Conservation (phyloP, 2,797 vertebrate genomes). For the Characodon lateralis region DNA sequence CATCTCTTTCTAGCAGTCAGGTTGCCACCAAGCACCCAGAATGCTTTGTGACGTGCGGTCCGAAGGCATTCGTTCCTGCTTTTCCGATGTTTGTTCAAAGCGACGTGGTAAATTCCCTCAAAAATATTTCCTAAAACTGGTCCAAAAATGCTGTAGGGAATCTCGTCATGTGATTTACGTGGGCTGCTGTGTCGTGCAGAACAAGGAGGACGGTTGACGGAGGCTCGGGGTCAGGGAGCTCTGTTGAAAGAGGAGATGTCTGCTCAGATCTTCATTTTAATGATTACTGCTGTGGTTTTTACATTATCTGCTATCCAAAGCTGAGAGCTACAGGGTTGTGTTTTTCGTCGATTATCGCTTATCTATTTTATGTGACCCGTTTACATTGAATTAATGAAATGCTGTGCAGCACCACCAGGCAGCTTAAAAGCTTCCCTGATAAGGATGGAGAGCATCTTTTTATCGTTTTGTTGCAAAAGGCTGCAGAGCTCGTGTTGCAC, state of each 20-base stretch:
- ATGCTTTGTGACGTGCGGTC: background rate
- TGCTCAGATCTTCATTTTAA: background rate
- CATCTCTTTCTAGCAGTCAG: too few relatives aligned
- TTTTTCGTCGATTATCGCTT: background rate
- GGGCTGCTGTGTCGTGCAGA: background rate
- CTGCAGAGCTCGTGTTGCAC: background rate
- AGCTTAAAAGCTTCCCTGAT: background rate
- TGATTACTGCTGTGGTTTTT: background rate
- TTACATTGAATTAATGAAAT: background rate
- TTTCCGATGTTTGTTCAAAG: background rate
- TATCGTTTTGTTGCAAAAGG: background rate
- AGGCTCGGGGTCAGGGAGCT: background rate
- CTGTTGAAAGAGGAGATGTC: background rate
- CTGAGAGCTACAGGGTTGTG: background rate
- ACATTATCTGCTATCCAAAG: background rate
- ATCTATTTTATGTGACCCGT: background rate
- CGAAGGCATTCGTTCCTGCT: background rate
- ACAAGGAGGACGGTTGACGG: background rate
- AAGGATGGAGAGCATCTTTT: background rate
- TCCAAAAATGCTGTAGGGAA: background rate
- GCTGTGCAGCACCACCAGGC: background rate
- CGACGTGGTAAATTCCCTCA: background rate
- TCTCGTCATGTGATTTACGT: background rate
- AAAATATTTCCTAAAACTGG: background rate
- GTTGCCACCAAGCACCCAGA: too few relatives aligned